Conservation (phyloP, 1,140 invertebrate species). For the Formica exsecta region DNA sequence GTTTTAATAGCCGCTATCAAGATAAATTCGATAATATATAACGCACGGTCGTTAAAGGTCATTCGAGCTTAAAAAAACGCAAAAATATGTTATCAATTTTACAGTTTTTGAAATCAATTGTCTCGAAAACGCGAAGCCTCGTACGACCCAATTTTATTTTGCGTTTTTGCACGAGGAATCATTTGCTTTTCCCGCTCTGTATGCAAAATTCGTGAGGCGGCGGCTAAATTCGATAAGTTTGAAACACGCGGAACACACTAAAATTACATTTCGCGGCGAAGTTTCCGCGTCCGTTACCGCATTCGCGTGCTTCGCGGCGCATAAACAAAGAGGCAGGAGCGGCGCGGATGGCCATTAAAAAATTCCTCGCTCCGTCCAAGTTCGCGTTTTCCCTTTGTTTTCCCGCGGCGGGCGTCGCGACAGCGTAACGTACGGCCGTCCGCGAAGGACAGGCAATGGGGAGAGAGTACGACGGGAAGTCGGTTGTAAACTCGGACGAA, state of each 20-base stretch:
- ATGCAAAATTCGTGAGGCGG: neutral
- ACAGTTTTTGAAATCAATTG: too few relatives aligned
- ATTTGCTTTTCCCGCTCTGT: neutral
- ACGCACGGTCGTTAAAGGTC: too few relatives aligned
- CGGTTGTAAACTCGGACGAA: slow-evolving; percentile 73
- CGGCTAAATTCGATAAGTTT: neutral
- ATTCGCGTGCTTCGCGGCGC: slow-evolving; percentile 10
- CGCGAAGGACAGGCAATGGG: slow-evolving; percentile 30
- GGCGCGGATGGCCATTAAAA: slow-evolving; percentile 18
- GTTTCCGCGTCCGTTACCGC: slow-evolving; percentile 14
- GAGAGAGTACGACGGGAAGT: slow-evolving; percentile 68
- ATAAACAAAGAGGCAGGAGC: slow-evolving; percentile 2
- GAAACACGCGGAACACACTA: neutral
- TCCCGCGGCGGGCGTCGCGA: slow-evolving; percentile 26
- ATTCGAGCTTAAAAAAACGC: too few relatives aligned
- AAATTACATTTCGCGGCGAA: neutral
- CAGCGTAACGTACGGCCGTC: slow-evolving; percentile 49
- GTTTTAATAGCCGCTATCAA: too few relatives aligned
- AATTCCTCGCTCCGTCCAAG: slow-evolving; percentile 48
- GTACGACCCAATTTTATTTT: too few relatives aligned
- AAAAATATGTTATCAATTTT: too few relatives aligned
- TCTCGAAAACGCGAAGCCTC: too few relatives aligned
- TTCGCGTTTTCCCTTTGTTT: slow-evolving; percentile 55
- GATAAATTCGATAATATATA: too few relatives aligned
- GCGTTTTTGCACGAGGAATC: too few relatives aligned